A percentile compares a stretch with the other conserved stretches of the same genome.
phyloP scores from a whole-genome alignment of 2,113 vertebrate genomes.

The Gasterosteus aculeatus region DNA sequence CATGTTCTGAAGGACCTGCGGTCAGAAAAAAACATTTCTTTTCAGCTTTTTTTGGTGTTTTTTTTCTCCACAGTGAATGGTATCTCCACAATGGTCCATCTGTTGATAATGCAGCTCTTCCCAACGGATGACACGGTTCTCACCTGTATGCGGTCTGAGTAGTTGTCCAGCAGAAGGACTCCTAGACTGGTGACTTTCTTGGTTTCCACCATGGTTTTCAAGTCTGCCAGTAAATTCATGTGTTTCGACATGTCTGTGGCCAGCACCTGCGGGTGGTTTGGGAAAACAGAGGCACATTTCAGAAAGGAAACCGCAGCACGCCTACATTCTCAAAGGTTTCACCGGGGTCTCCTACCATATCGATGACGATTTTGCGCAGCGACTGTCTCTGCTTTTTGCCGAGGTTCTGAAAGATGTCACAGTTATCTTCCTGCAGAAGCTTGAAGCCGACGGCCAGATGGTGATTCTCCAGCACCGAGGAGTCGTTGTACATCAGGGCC shows the following conservation, averaged over 20 bases:
- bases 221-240: slow-evolving; percentile 92
- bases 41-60: background rate
- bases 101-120: background rate
- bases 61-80: background rate
- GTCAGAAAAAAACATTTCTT: background rate
- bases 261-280: slow-evolving; percentile 81
- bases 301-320: background rate
- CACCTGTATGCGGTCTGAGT: slow-evolving; percentile 93
- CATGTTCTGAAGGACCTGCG: slow-evolving; percentile 92
- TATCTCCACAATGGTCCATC: background rate
- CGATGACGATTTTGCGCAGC: slow-evolving; percentile 90
- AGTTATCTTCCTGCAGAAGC: slow-evolving; percentile 91
- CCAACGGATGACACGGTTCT: slow-evolving; percentile 6
- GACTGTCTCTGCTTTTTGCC: slow-evolving; percentile 89
- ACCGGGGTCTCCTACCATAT: slow-evolving; percentile 82
- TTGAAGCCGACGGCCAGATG: slow-evolving; percentile 94
- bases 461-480: slow-evolving; percentile 92
- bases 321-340: no score
- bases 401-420: slow-evolving; percentile 92
- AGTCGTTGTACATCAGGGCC: slow-evolving; percentile 93
- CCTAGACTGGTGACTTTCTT: slow-evolving; percentile 94
- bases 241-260: slow-evolving; percentile 97
- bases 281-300: background rate
- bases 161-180: slow-evolving; percentile 91
- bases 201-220: slow-evolving; percentile 98